Evolutionary conservation across 2,113 vertebrate species (phyloP).

Genomic region (Puma concolor): DNA sequence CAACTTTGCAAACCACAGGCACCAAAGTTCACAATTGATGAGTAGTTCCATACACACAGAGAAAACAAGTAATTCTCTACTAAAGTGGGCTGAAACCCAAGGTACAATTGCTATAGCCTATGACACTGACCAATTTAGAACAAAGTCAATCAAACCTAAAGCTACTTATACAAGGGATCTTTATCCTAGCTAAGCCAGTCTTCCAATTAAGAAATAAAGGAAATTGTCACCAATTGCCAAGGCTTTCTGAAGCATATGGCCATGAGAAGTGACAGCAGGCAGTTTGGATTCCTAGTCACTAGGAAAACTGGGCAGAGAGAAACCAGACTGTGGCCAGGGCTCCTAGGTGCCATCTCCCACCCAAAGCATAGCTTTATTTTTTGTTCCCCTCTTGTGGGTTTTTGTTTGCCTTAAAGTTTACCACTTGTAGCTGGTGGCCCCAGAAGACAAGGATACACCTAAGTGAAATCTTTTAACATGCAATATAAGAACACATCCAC

Average conservation of each 20-base stretch:
- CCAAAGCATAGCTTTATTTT: neutral
- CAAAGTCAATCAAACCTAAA: neutral
- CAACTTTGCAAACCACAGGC: neutral
- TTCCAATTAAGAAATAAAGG: neutral
- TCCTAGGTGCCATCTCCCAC: neutral
- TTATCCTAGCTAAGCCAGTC: neutral
- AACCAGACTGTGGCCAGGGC: no score
- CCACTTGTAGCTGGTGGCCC: neutral
- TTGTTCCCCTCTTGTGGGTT: neutral
- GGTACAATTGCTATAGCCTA: neutral
- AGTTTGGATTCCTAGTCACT: neutral
- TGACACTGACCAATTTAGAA: neutral
- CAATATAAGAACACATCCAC: neutral
- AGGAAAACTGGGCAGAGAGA: neutral
- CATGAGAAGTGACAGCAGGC: neutral
- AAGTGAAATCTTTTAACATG: neutral
- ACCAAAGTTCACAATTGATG: neutral
- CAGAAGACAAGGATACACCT: neutral
- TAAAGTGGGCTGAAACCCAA: neutral
- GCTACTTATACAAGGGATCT: neutral
- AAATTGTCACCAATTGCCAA: neutral
- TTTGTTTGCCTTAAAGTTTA: neutral
- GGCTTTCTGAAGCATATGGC: neutral
- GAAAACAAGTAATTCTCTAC: neutral
- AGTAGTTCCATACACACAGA: neutral